Conservation (phyloP, 2,888 invertebrate species). For the Andrena trimmerana region DNA sequence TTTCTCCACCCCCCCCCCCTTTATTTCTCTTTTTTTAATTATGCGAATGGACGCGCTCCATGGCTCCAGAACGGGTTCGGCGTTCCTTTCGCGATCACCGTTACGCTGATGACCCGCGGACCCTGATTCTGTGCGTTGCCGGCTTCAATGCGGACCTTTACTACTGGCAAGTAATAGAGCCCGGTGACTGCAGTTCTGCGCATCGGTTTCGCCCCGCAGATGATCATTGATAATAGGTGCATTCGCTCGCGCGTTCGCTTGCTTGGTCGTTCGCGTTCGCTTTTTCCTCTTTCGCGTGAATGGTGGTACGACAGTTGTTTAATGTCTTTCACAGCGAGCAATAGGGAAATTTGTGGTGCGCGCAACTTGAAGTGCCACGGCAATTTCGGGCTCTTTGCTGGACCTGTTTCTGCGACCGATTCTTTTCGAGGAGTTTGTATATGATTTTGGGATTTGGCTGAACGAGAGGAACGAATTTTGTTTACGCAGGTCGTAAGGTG, state of each 20-base stretch:
- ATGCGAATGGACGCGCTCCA: slow-evolving; percentile 48
- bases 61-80: neutral
- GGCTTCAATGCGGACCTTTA: slow-evolving; percentile 49
- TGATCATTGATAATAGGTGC: slow-evolving; percentile 45
- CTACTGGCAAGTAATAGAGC: slow-evolving; percentile 8
- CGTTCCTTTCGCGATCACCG: slow-evolving; percentile 35
- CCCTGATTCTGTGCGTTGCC: slow-evolving; percentile 14
- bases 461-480: too few relatives aligned
- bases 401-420: too few relatives aligned
- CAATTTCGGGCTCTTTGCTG: too few relatives aligned
- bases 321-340: neutral
- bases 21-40: slow-evolving; percentile 39
- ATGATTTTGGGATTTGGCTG: too few relatives aligned
- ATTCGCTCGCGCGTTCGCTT: slow-evolving; percentile 26
- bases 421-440: too few relatives aligned
- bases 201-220: slow-evolving; percentile 30
- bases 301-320: slow-evolving; percentile 7
- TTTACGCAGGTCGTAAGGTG: too few relatives aligned
- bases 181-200: slow-evolving; percentile 43
- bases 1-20: neutral
- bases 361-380: too few relatives aligned
- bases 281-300: neutral
- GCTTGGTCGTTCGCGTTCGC: neutral
- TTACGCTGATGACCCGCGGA: slow-evolving; percentile 39
- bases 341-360: too few relatives aligned